Base-by-base conservation (phyloP, 2,888 invertebrate genomes). In the Lithophane semibrunnea region DNA sequence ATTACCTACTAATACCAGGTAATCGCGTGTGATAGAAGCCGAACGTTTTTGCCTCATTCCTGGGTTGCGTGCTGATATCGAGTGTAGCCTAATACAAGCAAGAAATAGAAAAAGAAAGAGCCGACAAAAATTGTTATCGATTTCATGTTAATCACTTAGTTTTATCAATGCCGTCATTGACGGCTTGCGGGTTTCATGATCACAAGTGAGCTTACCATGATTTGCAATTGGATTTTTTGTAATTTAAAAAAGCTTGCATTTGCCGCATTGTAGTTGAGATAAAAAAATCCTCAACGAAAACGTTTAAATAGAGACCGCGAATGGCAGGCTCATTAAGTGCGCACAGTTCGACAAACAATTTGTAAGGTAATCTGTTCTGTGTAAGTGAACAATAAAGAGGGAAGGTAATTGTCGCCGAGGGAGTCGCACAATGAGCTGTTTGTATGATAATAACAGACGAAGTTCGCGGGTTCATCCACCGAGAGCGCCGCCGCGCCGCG, bases 361-460 rank as follows among this genome's bases (percentile, higher is more conserved):
- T 81, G 80, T 80, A 70, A 86, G 87, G 75, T 79, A 87, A 88
- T 85, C 79, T 86, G 74, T 87, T 84, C 71, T 47, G 78, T 75
- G 83, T 72, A 81, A 76, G 70, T 75, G 79, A 86, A 89, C 88
- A 89, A 89, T 89, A 86, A 67, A 82, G 81, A 88, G 84, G 85
- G 86, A 84, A 82, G 80, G 77, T 83, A 87, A 83, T 86, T 84
- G 88, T 89, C 89, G 68, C 84, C 82, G 85, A 81, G 86, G 78
- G 85, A 80, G 80, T 37, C 75, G 47, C 73, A 88, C 89, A 89
- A 89, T 88, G 83, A 85, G 85, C 78, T 76, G 85, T 81, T 84
- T 84, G 86, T 84, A 75, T 64, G 83, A 75, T 74, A 84, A 88
- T 80, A 85, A 82, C 78, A 82, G 74, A 29, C 74, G 37, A 77